Base-by-base conservation (phyloP, 2,113 vertebrate species). In the Fulmarus glacialis region DNA sequence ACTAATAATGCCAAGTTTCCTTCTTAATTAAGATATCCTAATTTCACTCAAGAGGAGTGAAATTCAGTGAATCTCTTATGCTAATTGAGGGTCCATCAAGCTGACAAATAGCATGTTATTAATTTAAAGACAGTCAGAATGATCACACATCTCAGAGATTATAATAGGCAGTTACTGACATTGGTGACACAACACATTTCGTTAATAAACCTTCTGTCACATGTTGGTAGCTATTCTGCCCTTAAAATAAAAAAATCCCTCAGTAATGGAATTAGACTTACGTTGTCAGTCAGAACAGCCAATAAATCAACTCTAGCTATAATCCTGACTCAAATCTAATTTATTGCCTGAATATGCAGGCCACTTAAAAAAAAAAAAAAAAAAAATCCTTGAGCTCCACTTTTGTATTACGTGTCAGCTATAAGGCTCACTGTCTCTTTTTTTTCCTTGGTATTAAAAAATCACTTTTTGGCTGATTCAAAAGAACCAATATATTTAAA, bases 131-230 rank as follows among this genome's bases (percentile, higher is more conserved):
- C 56, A 94, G 66, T 78, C 67, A 96, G 95, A 95, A 50, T 70
- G 48, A 96, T 94, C 86, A 78, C 34, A 64, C n/a, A 53, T 95
- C 66, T 95, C 74, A 87, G 58, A 52, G 23, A n/a, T 91, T 85
- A 81, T 67, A 96, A 48, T 58, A 92, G 27, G 30, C 36, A 87
- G 58, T 50, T 95, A 58, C 21, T 96, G 80, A 86, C 82, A 58
- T 23, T 91, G 70, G 22, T 94, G 82, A 94, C 93, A 95, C 53
- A 98, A 94, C 38, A 60, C 40, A 94, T 96, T 97, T 93, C 32
- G 79, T 93, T 97, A 95, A 66, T 84, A 89, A 96, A 40, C 22
- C 88, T 96, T 71, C 92, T 56, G 89, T 95, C 63, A 68, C 38
- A 82, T 75, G 11, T 60, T 90, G 24, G 63, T 95, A 93, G 32